Conservation (phyloP, 2,113 vertebrate species). For the Ictalurus furcatus region DNA sequence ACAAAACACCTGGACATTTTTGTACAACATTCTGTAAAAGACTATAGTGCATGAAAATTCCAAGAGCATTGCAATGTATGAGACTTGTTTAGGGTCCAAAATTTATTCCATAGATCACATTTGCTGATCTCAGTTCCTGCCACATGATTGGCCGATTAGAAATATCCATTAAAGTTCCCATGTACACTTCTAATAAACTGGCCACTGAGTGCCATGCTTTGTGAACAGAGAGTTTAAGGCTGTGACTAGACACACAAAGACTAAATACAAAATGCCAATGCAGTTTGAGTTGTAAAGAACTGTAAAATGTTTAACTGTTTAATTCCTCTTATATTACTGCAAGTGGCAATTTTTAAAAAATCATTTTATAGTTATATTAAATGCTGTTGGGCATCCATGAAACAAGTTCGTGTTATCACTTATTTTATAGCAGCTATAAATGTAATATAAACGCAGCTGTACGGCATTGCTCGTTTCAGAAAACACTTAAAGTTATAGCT, state of each 20-base stretch:
- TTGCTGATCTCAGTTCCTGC: background rate
- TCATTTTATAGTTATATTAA: background rate
- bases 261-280: background rate
- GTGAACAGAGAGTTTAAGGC: background rate
- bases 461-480: background rate
- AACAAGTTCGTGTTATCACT: background rate
- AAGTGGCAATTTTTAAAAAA: background rate
- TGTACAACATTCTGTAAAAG: background rate
- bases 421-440: slow-evolving; percentile 2
- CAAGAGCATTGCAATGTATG: background rate
- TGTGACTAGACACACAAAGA: background rate
- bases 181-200: background rate
- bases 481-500: background rate
- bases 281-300: background rate
- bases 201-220: background rate
- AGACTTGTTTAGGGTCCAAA: background rate
- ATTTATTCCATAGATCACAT: background rate
- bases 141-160: background rate
- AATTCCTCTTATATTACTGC: background rate
- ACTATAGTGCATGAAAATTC: background rate
- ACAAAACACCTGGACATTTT: background rate
- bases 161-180: background rate
- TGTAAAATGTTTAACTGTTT: background rate
- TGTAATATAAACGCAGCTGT: background rate
- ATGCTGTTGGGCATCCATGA: background rate